Base-by-base conservation (phyloP, 2,888 invertebrate genomes). In the Mesochorus sp. region DNA sequence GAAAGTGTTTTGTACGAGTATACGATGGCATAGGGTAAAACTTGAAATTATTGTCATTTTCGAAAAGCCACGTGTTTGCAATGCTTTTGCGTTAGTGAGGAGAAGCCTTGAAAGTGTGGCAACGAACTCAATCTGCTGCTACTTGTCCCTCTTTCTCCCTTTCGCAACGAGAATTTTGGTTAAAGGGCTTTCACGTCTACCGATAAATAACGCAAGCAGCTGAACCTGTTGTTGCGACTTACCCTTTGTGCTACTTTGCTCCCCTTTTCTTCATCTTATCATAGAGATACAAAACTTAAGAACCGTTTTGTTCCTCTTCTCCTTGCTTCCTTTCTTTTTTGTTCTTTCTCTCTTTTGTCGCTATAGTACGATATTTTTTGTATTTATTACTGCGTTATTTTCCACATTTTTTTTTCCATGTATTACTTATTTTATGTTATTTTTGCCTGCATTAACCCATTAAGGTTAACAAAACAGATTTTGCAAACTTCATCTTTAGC, bases 181-280 rank as follows among this genome's bases (percentile, higher is more conserved):
- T 67, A 28, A 49, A 66, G 76, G 68, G 70, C 72, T 72, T 51
- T 62, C 66, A 28, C 66, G 64, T 42, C 73, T 53, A 67, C 74
- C 79, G 44, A 82, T 82, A 82, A 82, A 82, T 79, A 82, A 81
- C n/a, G n/a, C 74, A 80, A 80, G 79, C 77, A 79, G 79, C 79
- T 70, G 79, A 79, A 73, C 68, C 72, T 39, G 77, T 62, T 74
- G 80, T 80, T 77, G 70, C 68, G 62, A 76, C 67, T 71, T 71
- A 37, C 42, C 66, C 59, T 51, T 39, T 61, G 26, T 31, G 2
- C 59, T 61, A 19, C 14, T 31, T 47, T 21, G 2, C 61, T 44
- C 61, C 51, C 42, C 26, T 39, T 39, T 42, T 49, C 17, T n/a
- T n/a, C n/a, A n/a, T n/a, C n/a, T n/a, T n/a, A n/a, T n/a, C 44